Base-by-base conservation (phyloP, 2,113 vertebrate genomes). In the Xiphophorus maculatus region DNA sequence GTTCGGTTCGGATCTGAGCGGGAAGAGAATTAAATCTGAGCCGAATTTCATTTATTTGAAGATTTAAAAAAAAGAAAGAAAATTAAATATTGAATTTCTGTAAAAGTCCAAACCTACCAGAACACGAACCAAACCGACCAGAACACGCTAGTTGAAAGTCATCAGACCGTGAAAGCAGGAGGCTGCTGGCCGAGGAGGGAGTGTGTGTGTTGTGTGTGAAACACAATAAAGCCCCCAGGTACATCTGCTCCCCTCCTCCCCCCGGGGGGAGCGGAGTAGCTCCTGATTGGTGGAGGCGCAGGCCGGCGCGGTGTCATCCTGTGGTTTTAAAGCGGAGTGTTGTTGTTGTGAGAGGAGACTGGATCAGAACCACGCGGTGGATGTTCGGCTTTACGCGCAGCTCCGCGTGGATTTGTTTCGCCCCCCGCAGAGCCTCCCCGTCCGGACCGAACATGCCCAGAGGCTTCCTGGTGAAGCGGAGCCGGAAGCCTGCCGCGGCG, bases 401-500 rank as follows among this genome's bases (percentile, higher is more conserved):
- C 79, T 79, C 85, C 19, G 17, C 44, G 44, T 48, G 17, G 44
- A 48, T 48, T 87, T 81, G 83, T 88, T 73, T 17, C 85, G 69
- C 80, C 17, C 61, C 30, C 78, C 63, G 63, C 85, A 89, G 94
- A 92, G 92, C 91, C 92, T 40, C 68, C 5, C 74, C 75, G 65
- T 44, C 69, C 73, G 51, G 48, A 70, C 84, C 80, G 68, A 94
- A 86, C 93, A 97, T 97, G 97, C 96, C 97, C 40, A 92, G 96
- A 82, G 97, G 96, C 66, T 97, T 98, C 87, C 85, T 97, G 81
- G 96, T 98, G 76, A 97, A 97, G 87, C 88, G 97, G 80, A 97
- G 92, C 93, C 95, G 92, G 90, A 96, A 94, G 81, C 85, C 94
- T 81, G 93, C 92, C 77, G 94, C 95, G 63, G 92, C 95, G 70